Base-by-base conservation (phyloP, 2,888 invertebrate genomes). In the Ichneumon xanthorius region DNA sequence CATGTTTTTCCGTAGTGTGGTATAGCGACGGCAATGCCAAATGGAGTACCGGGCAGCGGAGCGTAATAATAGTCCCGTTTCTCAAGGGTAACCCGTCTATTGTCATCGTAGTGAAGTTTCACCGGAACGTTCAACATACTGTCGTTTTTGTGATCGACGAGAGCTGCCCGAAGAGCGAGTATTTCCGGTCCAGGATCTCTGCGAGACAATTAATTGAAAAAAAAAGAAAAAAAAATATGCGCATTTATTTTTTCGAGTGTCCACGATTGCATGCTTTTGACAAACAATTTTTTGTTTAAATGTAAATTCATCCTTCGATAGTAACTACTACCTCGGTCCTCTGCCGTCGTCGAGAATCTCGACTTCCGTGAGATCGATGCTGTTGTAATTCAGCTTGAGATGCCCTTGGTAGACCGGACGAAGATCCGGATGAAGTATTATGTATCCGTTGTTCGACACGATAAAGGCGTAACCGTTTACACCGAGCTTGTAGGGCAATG, bases 391-490 rank as follows among this genome's bases (percentile, higher is more conserved):
- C n/a, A 96, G 96, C 94, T 98, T 99, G 80, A 97, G 94, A 71
- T 95, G 94, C 50, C 95, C 96, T 88, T 96, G 95, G 89, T 95
- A 95, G 95, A 97, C 96, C 16, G 99, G 98, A 88, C 98, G 95
- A 86, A 99, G 95, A 92, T 99, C 97, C 0, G 99, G 99, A 95
- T 99, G 99, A 89, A 98, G 96, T 79, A 99, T 95, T 61, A 99
- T 95, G 94, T 99, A 99, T 1, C 99, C 99, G 94, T 99, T 99
- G 94, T 99, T 99, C 90, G 98, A 99, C 26, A 99, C 97, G 89
- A 99, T 97, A 94, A 99, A 99, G 0, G 98, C 97, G 94, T 99
- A 99, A 0, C 98, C 99, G 93, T 98, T 99, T 0, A 98, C 98
- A 37, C 99, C 99, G 78, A 99, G 96, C 97, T 99, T 97, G 92